Evolutionary conservation across 2,113 vertebrate genomes (phyloP), one percentile per base, ranked within the genome.

Genomic region (Pogona vitticeps): DNA sequence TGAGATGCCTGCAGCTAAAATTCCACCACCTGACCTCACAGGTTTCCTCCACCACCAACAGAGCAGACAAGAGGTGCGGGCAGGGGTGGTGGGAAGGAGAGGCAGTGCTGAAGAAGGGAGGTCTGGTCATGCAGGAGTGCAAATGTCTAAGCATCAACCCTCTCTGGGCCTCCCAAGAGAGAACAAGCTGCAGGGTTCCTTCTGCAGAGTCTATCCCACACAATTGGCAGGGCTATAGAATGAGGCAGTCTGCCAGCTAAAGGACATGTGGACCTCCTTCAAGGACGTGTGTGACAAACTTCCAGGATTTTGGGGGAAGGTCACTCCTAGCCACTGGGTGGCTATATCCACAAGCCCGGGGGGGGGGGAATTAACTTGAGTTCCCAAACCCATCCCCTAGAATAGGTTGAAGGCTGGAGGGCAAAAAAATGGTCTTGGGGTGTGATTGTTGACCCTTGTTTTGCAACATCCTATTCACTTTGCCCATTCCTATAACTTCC

Each of bases 21-120:
- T 96, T 96, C 95, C 93, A 94, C 87, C 91, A 91, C 94, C 93
- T 93, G 94, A 94, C 93, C 94, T 86, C 93, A 91, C 90, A 90
- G 92, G 91, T 89, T 92, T 94, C 83, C 92, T 89, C 86, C 93
- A 75, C 92, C 92, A 92, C 92, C 91, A 91, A 85, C 42, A 42
- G 0, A 91, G 92, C 72, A 83, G 85, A 68, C 78, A 26, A 21
- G 85, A 91, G 92, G 90, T 84, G 33, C 23, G 59, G 40, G 36
- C 10, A 59, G 63, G 23, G 10, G 46, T 18, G 10, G 26, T 10
- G 18, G 40, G 79, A 21, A 33, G 17, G 79, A 61, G 9, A 52
- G 26, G 42, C 21, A 52, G 88, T 84, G 79, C 85, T 91, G 79
- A 87, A 90, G 72, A 81, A 81, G 70, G 59, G 59, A 92, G 88